Conservation (phyloP, 1,140 invertebrate species). For the Habropoda laboriosa region DNA sequence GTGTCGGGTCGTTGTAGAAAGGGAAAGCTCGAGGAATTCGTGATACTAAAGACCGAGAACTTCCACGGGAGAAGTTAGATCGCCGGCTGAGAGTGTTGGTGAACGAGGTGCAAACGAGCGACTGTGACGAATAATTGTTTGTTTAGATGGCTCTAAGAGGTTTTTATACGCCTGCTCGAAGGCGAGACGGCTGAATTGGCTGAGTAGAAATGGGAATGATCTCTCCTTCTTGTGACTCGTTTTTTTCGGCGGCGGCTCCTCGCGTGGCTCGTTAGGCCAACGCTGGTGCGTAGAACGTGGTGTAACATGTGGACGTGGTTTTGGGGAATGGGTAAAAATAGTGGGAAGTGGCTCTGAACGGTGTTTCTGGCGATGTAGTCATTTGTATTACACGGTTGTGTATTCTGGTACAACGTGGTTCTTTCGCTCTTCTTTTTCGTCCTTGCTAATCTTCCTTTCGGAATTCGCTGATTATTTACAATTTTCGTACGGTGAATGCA, state of each 20-base stretch:
- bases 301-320: conserved; percentile 1
- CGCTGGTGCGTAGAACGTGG: background rate
- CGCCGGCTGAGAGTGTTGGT: background rate
- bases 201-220: background rate
- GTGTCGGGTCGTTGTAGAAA: too few relatives aligned
- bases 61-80: background rate
- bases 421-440: background rate
- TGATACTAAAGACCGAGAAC: too few relatives aligned
- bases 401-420: too few relatives aligned
- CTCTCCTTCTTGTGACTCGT: background rate
- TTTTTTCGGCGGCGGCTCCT: background rate
- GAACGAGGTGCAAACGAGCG: conserved; percentile 4
- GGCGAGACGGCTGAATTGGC: too few relatives aligned
- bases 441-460: too few relatives aligned
- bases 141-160: conserved; percentile 11
- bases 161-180: too few relatives aligned
- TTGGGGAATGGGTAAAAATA: background rate
- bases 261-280: background rate
- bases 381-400: too few relatives aligned
- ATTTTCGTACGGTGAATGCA: background rate
- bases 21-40: background rate
- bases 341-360: too few relatives aligned
- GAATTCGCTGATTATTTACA: too few relatives aligned
- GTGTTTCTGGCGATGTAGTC: too few relatives aligned
- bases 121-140: conserved; percentile 30